Percentiles rank a stretch among this genome's conserved stretches.
phyloP scores from a whole-genome alignment of 1,140 invertebrate species.

The Bradysia coprophila region DNA sequence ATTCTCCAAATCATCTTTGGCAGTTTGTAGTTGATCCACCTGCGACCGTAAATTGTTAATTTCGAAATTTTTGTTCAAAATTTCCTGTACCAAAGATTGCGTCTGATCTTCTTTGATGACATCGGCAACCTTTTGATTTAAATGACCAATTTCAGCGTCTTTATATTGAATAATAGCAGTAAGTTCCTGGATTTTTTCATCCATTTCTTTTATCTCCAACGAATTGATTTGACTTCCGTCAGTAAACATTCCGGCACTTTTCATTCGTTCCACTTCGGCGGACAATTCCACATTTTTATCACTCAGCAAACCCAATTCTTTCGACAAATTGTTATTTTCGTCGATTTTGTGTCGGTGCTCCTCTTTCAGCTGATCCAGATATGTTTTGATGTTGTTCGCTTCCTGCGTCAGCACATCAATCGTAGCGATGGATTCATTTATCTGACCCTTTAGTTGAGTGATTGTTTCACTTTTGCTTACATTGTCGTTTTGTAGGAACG shows the following conservation, averaged over 20 bases:
- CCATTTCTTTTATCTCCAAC: slow-evolving; percentile 2
- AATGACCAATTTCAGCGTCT: slow-evolving; percentile 20
- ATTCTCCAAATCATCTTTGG: slow-evolving; percentile 9
- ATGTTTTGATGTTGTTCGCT: slow-evolving; percentile 1
- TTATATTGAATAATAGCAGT: slow-evolving; percentile 15
- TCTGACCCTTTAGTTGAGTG: slow-evolving; percentile 6
- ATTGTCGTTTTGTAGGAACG: not conserved
- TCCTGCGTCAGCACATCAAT: slow-evolving; percentile 4
- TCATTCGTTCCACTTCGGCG: not conserved
- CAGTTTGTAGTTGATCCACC: slow-evolving; percentile 12
- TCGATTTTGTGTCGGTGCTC: slow-evolving; percentile 6
- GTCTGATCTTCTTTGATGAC: slow-evolving; percentile 23
- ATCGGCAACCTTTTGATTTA: slow-evolving; percentile 25
- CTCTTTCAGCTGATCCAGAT: slow-evolving; percentile 5
- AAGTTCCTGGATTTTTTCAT: slow-evolving; percentile 9
- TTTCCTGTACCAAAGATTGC: slow-evolving; percentile 18
- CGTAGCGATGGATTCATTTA: slow-evolving; percentile 6
- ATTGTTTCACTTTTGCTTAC: too few relatives aligned
- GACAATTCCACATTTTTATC: slow-evolving; percentile 5
- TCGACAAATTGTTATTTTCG: slow-evolving; percentile 5
- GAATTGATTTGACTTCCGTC: not conserved
- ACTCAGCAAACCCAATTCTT: slow-evolving; percentile 8
- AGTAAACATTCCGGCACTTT: slow-evolving; percentile 1
- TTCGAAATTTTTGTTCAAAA: slow-evolving; percentile 22
- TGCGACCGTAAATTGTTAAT: slow-evolving; percentile 15